Base-by-base conservation (phyloP, 2,797 vertebrate genomes). In the Malurus leucopterus region DNA sequence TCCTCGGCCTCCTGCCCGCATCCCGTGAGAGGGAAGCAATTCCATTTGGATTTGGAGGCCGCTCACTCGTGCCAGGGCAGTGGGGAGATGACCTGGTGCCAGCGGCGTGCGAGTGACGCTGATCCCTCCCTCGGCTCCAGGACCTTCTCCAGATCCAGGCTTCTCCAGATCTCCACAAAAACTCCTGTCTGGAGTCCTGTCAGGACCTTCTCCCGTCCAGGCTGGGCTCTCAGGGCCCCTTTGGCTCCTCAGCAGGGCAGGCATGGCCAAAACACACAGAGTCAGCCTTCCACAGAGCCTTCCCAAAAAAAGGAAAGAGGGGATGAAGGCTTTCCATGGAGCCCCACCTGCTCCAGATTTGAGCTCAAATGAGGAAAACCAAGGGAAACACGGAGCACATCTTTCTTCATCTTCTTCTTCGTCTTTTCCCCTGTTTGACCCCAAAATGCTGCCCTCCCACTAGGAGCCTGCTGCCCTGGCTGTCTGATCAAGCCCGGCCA, bases 101-200 rank as follows among this genome's bases (percentile, higher is more conserved):
- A 34, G 41, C 0, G 0, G 9, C 0, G 0, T 18, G 32, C 0
- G 11, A 57, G 30, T 2, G 2, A 59, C 0, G 2, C 21, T 8
- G 36, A 10, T 50, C 41, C 32, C 69, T 92, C 68, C 75, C 38
- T 61, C 1, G 1, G 43, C 53, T 73, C 57, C 57, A 32, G 50
- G 55, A 55, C 47, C 41, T 30, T 90, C 69, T 58, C 53, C 62
- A 58, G 69, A 27, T 7, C 61, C 84, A 27, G 24, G 4, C 1
- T 29, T 55, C 49, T 89, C 30, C 62, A 71, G 32, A 23, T 40
- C 43, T 58, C 79, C 59, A n/a, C 29, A 54, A 29, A 32, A 84
- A 50, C 1, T 1, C 5, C 7, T 1, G 0, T 11, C 68, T 65
- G 43, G 24, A 32, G 30, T 36, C 36, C 36, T 36, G 36, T 36